Evolutionary conservation across 1,140 invertebrate genomes (phyloP).

Genomic region (Drosophila bocki): DNA sequence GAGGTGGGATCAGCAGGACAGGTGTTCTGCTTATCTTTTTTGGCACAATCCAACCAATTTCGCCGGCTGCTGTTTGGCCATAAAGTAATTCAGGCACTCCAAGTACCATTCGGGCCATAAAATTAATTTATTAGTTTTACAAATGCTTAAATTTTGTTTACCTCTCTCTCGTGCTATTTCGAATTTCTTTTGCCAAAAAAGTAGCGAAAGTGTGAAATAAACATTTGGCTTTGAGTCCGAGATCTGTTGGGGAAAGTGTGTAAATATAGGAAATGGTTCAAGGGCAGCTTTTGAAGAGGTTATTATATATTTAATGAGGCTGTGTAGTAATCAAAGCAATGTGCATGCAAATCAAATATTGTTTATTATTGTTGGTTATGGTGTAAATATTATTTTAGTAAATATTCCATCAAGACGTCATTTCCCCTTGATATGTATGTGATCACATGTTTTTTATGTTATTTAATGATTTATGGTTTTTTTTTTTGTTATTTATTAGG

Average conservation of each 20-base stretch:
- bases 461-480: background rate
- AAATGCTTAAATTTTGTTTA: constrained; percentile 68
- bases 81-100: constrained; percentile 39
- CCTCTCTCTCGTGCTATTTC: constrained; percentile 4
- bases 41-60: constrained; percentile 23
- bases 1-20: constrained; percentile 19
- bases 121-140: constrained; percentile 73
- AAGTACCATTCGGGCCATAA: constrained; percentile 53
- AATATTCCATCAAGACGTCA: constrained; percentile 51
- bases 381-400: constrained; percentile 54
- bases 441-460: background rate
- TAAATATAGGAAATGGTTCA: constrained; percentile 40
- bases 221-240: constrained; percentile 3
- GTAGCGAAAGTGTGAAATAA: constrained; percentile 47
- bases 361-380: constrained; percentile 32
- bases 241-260: constrained; percentile 29
- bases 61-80: constrained; percentile 34
- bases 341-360: constrained; percentile 2
- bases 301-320: constrained; percentile 10
- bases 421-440: constrained; percentile 13
- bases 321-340: constrained; percentile 16
- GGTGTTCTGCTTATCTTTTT: constrained; percentile 50
- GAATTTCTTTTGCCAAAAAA: constrained; percentile 22
- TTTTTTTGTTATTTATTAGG: constrained; percentile 35
- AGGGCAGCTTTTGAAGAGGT: constrained; percentile 14